A percentile compares a stretch with the other conserved stretches of the same genome.
phyloP scores from a whole-genome alignment of 2,888 invertebrate species.

The Scelioninae gen. 2 region DNA sequence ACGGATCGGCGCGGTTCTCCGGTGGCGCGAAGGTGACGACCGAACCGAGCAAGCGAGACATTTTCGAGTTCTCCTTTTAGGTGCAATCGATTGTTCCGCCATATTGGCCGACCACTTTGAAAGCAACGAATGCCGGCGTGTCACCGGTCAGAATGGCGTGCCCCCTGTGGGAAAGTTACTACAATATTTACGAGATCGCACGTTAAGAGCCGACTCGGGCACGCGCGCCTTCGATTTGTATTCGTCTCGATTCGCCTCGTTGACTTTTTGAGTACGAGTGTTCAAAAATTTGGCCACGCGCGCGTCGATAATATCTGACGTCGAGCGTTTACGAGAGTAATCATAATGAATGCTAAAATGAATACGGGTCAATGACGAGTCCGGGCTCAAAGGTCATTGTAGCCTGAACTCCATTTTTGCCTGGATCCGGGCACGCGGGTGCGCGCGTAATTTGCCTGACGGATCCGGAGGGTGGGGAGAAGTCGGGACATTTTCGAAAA shows the following conservation, averaged over 20 bases:
- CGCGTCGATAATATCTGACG: conserved; percentile 39
- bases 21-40: conserved; percentile 6
- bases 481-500: too few relatives aligned
- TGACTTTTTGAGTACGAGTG: conserved; percentile 59
- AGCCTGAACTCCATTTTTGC: conserved; percentile 18
- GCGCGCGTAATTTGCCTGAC: too few relatives aligned
- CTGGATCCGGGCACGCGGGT: neutral
- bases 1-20: conserved; percentile 7
- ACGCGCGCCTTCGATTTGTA: conserved; percentile 62
- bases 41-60: conserved; percentile 53
- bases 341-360: conserved; percentile 39
- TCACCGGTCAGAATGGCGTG: conserved; percentile 48
- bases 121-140: conserved; percentile 67
- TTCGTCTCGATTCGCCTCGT: conserved; percentile 60
- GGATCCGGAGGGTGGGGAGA: too few relatives aligned
- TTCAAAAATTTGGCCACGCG: conserved; percentile 55
- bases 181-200: conserved; percentile 68
- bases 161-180: conserved; percentile 64
- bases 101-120: conserved; percentile 68
- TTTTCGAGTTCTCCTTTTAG: conserved; percentile 60
- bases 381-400: conserved; percentile 26
- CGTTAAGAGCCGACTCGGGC: conserved; percentile 52
- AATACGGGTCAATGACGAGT: conserved; percentile 50
- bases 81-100: conserved; percentile 72
- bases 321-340: conserved; percentile 23